Base-by-base conservation (phyloP, 2,888 invertebrate genomes). In the Epirrhoe alternata region DNA sequence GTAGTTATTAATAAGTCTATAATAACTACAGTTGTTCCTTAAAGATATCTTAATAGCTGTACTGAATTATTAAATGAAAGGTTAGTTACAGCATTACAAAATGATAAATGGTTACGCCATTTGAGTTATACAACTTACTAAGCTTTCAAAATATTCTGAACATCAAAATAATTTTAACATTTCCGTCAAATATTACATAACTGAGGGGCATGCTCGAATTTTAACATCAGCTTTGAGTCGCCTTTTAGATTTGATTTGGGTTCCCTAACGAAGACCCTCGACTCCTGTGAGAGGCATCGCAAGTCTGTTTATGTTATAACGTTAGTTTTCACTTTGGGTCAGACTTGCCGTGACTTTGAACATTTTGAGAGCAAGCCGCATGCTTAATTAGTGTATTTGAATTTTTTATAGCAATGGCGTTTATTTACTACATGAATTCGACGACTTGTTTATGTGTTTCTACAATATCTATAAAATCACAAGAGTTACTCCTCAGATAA, bases 271-370 rank as follows among this genome's bases (percentile, higher is more conserved):
- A 74, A 74, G 65, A 47, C 69, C 60, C 70, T 73, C 62, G 64
- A 67, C 61, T 64, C 58, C 42, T 64, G 69, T 49, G 57, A 57
- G 61, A 59, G 62, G 66, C 65, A 61, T 66, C 52, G 62, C 57
- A 61, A 51, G 64, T 65, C 69, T 74, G 69, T 78, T 77, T 70
- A 61, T 54, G 63, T 64, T 62, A 75, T 76, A 77, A 80, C 71
- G 74, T 76, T 77, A 74, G 66, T 72, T 74, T 75, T 77, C 71
- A 56, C 75, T 81, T 81, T 80, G 73, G 70, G 64, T 74, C 70
- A 74, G 73, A 78, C 74, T 81, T 77, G 64, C 67, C 72, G 71
- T 71, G 73, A 78, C 77, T 82, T 80, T 76, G 72, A 77, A 77
- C 68, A 73, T 73, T 72, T 72, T 69, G 74, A 77, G 74, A 74